Conservation (phyloP, 2,888 invertebrate species). For the Ophraella communa region DNA sequence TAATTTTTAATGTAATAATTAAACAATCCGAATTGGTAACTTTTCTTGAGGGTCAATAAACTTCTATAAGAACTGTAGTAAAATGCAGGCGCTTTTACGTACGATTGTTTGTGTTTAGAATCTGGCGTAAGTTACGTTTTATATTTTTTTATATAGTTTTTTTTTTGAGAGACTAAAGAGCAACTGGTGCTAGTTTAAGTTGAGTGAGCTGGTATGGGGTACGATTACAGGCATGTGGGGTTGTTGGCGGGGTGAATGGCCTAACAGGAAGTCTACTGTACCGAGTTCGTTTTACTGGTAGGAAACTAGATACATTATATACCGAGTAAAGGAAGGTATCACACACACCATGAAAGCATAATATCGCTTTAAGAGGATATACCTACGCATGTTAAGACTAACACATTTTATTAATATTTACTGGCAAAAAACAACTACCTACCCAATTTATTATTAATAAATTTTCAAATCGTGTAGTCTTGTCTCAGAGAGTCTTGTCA, state of each 20-base stretch:
- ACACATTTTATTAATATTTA: no score
- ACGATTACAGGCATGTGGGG: slow-evolving; percentile 14
- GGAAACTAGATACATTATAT: slow-evolving; percentile 26
- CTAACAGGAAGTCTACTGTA: slow-evolving; percentile 32
- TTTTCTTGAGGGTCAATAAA: background rate
- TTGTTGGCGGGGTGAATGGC: slow-evolving; percentile 33
- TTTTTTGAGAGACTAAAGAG: slow-evolving; percentile 3
- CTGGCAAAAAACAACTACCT: no score
- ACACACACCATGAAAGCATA: background rate
- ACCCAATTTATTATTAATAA: no score
- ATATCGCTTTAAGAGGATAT: background rate
- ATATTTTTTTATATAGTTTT: background rate
- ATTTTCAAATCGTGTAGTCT: no score
- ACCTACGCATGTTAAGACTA: no score
- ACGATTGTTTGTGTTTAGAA: slow-evolving; percentile 14
- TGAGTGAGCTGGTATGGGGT: slow-evolving; percentile 21
- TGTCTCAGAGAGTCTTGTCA: no score
- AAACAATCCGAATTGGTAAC: no score
- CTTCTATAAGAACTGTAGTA: background rate
- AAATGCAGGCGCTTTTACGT: slow-evolving; percentile 3
- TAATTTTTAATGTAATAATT: no score
- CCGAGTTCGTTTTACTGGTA: slow-evolving; percentile 28
- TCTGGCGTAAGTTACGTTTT: background rate
- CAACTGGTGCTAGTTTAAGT: slow-evolving; percentile 21
- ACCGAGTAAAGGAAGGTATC: background rate